Conservation (phyloP, 2,113 vertebrate genomes). For the Ceyx cyanopectus region DNA sequence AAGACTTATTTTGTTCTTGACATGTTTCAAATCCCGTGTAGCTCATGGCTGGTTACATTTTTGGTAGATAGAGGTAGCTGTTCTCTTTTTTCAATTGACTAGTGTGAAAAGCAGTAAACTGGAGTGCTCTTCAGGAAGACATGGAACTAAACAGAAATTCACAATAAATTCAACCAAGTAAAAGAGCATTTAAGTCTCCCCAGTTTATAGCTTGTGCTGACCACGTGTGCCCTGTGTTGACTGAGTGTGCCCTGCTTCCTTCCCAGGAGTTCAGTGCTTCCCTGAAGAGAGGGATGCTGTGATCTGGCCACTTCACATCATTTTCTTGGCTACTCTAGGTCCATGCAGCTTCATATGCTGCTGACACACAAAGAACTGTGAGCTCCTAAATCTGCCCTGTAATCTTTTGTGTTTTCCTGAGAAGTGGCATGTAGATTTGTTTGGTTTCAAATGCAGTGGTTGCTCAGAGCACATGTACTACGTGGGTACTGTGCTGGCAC, state of each 20-base stretch:
- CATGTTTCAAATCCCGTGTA: background rate
- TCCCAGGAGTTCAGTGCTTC: background rate
- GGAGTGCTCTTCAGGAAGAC: background rate
- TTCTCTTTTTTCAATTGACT: background rate
- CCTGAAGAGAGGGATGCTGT: background rate
- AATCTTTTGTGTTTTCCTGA: background rate
- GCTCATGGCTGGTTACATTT: background rate
- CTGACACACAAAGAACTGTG: background rate
- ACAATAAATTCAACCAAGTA: background rate
- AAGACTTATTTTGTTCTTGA: background rate
- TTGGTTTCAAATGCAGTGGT: background rate
- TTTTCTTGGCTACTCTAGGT: background rate
- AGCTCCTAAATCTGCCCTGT: background rate
- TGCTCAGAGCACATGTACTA: background rate
- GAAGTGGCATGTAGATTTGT: background rate
- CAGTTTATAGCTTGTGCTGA: rapidly evolving
- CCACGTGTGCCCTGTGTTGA: background rate
- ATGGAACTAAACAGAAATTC: background rate
- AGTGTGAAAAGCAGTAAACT: background rate
- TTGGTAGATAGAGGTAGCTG: background rate
- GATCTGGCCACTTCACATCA: background rate
- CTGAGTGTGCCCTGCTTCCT: background rate
- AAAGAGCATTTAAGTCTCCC: background rate
- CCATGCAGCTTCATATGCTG: background rate
- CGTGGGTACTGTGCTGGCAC: background rate